A percentile compares a stretch with the other conserved stretches of the same genome.
phyloP scores from a whole-genome alignment of 30 jellyfish, hydroid and myxozoan species.

The Rhopilema esculentum region DNA sequence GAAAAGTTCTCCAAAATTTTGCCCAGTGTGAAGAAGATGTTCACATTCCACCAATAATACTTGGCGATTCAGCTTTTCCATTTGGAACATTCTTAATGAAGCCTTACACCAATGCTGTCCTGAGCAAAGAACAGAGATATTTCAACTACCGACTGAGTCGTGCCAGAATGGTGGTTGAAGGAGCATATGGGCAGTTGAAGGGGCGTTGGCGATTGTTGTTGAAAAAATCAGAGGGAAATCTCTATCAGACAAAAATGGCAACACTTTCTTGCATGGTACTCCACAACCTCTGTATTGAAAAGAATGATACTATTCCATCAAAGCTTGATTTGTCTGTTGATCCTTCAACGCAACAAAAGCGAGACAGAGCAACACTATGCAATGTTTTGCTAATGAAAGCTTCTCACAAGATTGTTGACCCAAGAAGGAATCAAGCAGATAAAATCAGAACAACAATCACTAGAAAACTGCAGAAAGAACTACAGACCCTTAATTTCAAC shows the following conservation, averaged over 20 bases:
- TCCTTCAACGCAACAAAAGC: constrained; percentile 45
- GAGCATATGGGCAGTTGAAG: constrained; percentile 82
- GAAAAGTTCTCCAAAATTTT: constrained; percentile 54
- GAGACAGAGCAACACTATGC: constrained; percentile 37
- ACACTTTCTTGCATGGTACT: constrained; percentile 74
- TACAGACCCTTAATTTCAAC: constrained; percentile 4
- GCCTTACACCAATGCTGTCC: constrained; percentile 80
- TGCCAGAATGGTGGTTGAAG: constrained; percentile 81
- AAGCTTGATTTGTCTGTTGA: constrained; percentile 50
- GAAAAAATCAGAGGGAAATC: constrained; percentile 68
- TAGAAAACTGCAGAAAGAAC: constrained; percentile 52
- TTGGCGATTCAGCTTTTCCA: constrained; percentile 85
- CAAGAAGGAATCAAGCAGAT: constrained; percentile 5
- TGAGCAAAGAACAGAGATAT: constrained; percentile 62
- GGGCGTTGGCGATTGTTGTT: constrained; percentile 66
- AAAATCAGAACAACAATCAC: constrained; percentile 39
- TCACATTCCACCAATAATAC: constrained; percentile 53
- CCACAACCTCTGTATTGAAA: constrained; percentile 70
- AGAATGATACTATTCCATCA: constrained; percentile 53
- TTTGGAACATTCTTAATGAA: constrained; percentile 46
- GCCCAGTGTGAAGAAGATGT: constrained; percentile 21
- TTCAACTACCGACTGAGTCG: constrained; percentile 88
- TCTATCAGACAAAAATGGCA: constrained; percentile 51
- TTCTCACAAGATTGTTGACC: background rate
- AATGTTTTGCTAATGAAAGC: constrained; percentile 28